phyloP scores from a whole-genome alignment of 2,797 vertebrate genomes.

The Natrix natrix region DNA sequence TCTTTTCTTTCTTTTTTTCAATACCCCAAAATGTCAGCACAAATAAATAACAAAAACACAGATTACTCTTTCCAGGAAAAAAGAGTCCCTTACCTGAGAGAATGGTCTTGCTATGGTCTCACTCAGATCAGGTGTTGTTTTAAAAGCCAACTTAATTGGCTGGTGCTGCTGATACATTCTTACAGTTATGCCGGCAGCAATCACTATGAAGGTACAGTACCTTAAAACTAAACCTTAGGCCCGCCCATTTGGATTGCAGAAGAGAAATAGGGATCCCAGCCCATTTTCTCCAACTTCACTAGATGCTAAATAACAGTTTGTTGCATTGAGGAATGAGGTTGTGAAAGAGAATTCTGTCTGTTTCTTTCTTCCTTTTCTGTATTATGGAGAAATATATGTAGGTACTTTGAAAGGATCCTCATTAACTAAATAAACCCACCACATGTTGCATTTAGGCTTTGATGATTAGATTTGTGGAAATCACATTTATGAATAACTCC shows the following conservation, averaged over 20 bases:
- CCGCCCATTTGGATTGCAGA: conserved; percentile 59
- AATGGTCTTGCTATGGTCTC: neutral
- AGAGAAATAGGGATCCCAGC: conserved; percentile 29
- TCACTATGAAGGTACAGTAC: conserved; percentile 58
- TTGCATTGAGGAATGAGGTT: neutral
- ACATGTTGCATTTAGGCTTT: neutral
- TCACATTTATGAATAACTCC: neutral
- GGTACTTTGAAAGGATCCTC: neutral
- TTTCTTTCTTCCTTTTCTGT: neutral
- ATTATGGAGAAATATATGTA: neutral
- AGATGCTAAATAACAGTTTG: neutral
- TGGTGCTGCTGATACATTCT: conserved; percentile 55
- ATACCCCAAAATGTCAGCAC: neutral
- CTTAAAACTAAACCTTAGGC: conserved; percentile 59
- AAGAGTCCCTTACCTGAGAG: conserved; percentile 48
- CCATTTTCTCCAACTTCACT: conserved; percentile 42
- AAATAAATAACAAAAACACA: neutral
- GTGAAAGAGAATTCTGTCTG: neutral
- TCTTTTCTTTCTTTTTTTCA: neutral
- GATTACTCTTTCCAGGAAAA: neutral
- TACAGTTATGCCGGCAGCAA: conserved; percentile 45
- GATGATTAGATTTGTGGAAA: neutral
- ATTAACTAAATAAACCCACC: neutral
- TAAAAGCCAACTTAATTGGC: conserved; percentile 13
- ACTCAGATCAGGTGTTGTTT: neutral